Conservation (phyloP, 2,113 vertebrate species). For the Nibea albiflora region DNA sequence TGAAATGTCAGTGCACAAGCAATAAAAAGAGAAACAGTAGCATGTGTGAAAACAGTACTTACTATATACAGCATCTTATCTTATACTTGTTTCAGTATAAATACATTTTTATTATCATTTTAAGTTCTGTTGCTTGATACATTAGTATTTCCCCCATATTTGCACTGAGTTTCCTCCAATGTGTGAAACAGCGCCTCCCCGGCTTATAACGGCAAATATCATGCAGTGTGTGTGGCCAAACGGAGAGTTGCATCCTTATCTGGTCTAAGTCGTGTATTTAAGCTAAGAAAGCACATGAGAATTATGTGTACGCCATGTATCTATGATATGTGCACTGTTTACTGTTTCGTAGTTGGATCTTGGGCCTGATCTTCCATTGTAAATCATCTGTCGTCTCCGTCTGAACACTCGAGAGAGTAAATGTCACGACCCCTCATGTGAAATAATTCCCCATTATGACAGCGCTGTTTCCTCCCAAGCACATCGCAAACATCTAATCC, state of each 20-base stretch:
- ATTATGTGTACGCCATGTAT: background rate
- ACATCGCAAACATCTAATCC: background rate
- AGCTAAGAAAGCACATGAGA: background rate
- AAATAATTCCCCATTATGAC: conserved; percentile 9
- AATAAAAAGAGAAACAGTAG: too few species aligned
- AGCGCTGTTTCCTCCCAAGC: background rate
- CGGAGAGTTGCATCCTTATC: background rate
- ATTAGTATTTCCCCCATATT: too few species aligned
- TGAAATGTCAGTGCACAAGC: too few species aligned
- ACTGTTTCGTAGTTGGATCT: too few species aligned
- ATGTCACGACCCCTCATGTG: background rate
- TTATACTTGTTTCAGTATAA: too few species aligned
- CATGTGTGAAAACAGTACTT: too few species aligned
- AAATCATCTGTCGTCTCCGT: background rate
- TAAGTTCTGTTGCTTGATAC: too few species aligned
- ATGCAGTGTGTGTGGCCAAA: background rate
- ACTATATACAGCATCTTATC: too few species aligned
- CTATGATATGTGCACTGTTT: background rate
- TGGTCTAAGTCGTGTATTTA: background rate
- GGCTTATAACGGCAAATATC: background rate
- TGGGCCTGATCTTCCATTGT: background rate
- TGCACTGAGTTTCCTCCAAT: background rate
- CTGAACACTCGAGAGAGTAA: background rate
- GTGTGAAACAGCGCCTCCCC: background rate
- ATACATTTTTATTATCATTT: too few species aligned